Evolutionary conservation across 2,888 invertebrate species (phyloP).

Genomic region (Nematopogon swammerdamellus): DNA sequence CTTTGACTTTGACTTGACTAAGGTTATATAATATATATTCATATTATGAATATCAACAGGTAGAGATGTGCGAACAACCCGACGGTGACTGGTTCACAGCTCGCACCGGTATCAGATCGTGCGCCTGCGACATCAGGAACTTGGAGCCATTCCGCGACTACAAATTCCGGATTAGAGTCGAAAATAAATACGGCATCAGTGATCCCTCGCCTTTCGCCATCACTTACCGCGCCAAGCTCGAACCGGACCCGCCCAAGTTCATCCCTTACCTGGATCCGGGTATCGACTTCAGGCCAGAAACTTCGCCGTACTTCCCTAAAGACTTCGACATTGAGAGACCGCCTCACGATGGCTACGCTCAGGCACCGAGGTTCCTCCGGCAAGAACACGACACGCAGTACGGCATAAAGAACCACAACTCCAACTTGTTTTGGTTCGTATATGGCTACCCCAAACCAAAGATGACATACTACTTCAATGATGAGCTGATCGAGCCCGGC

Average conservation of each 20-base stretch:
- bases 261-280: conserved; percentile 77
- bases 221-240: conserved; percentile 74
- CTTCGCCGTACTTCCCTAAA: conserved; percentile 85
- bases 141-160: conserved; percentile 93
- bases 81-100: conserved; percentile 92
- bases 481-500: conserved; percentile 75
- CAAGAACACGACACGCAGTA: conserved; percentile 86
- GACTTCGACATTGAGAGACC: conserved; percentile 89
- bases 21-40: too few species aligned
- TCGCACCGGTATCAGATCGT: conserved; percentile 80
- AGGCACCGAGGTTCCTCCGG: conserved; percentile 83
- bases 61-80: conserved; percentile 90
- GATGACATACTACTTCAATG: conserved; percentile 86
- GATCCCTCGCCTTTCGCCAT: conserved; percentile 92
- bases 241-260: conserved; percentile 76
- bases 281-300: conserved; percentile 79
- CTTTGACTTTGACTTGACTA: too few species aligned
- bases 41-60: conserved; percentile 28
- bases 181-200: conserved; percentile 94
- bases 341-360: conserved; percentile 79
- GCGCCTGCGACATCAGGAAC: conserved; percentile 85
- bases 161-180: conserved; percentile 91
- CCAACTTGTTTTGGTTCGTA: conserved; percentile 89
- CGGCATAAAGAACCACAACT: conserved; percentile 89
- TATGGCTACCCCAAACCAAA: conserved; percentile 96